Conservation (phyloP, 2,797 vertebrate species). For the Peromyscus melanophrys region DNA sequence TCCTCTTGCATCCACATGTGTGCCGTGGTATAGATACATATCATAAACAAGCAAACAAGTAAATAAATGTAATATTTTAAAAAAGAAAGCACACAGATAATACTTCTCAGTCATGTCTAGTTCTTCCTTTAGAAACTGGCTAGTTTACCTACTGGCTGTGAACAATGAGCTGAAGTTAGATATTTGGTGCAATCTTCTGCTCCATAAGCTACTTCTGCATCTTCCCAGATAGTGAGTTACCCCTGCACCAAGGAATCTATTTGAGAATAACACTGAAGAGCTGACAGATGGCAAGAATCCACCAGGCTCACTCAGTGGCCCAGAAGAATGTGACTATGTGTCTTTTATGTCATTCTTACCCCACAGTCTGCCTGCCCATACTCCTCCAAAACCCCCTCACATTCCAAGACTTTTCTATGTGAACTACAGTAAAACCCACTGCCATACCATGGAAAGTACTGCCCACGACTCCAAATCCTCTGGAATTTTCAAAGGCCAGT, state of each 20-base stretch:
- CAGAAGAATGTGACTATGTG: slow-evolving; percentile 21
- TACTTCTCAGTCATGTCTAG: not conserved
- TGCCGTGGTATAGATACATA: not conserved
- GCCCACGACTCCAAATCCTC: not conserved
- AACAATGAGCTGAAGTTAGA: not conserved
- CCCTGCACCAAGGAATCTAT: slow-evolving; percentile 67
- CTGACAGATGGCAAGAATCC: slow-evolving; percentile 74
- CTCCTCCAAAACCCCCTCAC: slow-evolving; percentile 84
- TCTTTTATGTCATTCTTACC: slow-evolving; percentile 66
- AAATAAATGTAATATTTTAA: not conserved
- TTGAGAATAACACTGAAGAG: slow-evolving; percentile 69
- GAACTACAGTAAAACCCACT: slow-evolving; percentile 60
- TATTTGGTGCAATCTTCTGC: not conserved
- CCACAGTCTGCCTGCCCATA: slow-evolving; percentile 65
- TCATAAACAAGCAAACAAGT: not conserved
- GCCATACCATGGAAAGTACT: slow-evolving; percentile 59
- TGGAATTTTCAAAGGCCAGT: not conserved
- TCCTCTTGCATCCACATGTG: not conserved
- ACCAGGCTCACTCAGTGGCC: slow-evolving; percentile 20
- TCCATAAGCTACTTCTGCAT: not conserved
- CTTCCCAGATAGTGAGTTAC: slow-evolving; percentile 7
- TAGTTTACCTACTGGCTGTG: not conserved
- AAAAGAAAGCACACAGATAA: not conserved
- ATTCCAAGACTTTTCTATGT: slow-evolving; percentile 82
- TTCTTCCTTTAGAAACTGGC: not conserved